Evolutionary conservation across 2,888 invertebrate genomes (phyloP).

Genomic region (Onchidella celtica): DNA sequence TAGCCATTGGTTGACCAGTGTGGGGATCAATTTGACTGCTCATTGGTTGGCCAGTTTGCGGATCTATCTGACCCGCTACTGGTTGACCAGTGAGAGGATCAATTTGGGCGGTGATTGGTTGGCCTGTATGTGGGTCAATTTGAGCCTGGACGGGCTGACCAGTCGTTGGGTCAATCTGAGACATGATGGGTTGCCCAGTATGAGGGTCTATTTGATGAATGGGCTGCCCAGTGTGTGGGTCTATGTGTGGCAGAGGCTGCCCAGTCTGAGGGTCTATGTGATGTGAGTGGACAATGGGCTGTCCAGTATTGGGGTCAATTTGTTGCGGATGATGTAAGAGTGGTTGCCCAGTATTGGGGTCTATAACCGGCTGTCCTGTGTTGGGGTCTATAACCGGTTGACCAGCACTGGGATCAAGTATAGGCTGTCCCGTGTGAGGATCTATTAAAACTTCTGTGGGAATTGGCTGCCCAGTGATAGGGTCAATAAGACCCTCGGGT

Average conservation of each 20-base stretch:
- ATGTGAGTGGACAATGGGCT: constrained; percentile 11
- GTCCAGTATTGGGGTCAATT: constrained; percentile 39
- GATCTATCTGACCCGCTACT: constrained; percentile 23
- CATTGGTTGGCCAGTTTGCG: constrained; percentile 31
- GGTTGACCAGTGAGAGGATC: constrained; percentile 45
- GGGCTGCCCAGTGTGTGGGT: constrained; percentile 36
- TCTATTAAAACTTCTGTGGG: constrained; percentile 20
- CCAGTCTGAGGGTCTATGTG: constrained; percentile 43
- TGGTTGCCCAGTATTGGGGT: constrained; percentile 37
- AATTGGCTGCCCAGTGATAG: constrained; percentile 36
- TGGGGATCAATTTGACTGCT: background rate
- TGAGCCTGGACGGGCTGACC: constrained; percentile 29
- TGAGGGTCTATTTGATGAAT: constrained; percentile 34
- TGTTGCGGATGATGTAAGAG: constrained; percentile 2
- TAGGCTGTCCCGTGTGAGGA: constrained; percentile 38
- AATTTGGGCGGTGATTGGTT: background rate
- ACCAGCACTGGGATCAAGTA: constrained; percentile 28
- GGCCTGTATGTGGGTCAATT: constrained; percentile 27
- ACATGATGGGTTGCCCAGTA: constrained; percentile 24
- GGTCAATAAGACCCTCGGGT: constrained; percentile 31
- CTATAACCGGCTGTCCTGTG: constrained; percentile 26
- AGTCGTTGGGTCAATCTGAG: constrained; percentile 30
- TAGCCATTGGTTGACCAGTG: constrained; percentile 28
- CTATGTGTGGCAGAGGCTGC: constrained; percentile 32
- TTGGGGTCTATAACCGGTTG: constrained; percentile 38